phyloP scores from a whole-genome alignment of 2,113 vertebrate genomes.

The Ascaphus truei region DNA sequence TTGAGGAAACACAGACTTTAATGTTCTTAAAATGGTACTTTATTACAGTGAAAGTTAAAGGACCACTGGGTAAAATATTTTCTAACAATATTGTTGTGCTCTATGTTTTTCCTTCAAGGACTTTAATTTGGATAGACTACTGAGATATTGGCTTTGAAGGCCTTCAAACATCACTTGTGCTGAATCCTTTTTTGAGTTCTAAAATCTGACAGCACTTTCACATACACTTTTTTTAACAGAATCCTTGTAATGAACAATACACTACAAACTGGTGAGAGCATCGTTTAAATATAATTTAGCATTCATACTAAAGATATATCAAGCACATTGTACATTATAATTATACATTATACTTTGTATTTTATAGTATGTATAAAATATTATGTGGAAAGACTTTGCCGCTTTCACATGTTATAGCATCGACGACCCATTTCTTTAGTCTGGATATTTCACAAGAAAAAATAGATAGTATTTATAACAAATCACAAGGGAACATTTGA shows the following conservation, averaged over 20 bases:
- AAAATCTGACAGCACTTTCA: constrained; percentile 21
- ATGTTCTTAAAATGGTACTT: constrained; percentile 12
- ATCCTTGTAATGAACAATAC: too few species aligned
- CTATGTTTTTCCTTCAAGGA: constrained; percentile 3
- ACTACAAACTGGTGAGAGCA: not conserved
- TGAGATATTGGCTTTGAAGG: constrained; percentile 35
- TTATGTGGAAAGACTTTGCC: too few species aligned
- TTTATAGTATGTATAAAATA: not conserved
- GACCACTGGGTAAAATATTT: constrained; percentile 9
- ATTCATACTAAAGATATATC: not conserved
- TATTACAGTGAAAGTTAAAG: constrained; percentile 20
- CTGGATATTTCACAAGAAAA: too few species aligned
- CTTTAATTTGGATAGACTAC: constrained; percentile 27
- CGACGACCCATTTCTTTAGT: too few species aligned
- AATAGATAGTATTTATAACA: too few species aligned
- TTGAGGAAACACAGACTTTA: constrained; percentile 1
- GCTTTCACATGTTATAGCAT: too few species aligned
- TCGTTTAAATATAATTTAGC: not conserved
- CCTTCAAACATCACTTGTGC: constrained; percentile 31
- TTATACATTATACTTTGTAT: not conserved
- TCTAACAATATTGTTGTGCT: constrained; percentile 13
- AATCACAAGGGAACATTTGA: too few species aligned
- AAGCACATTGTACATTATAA: constrained; percentile 7
- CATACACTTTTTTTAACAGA: constrained; percentile 23
- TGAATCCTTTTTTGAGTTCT: constrained; percentile 21